Evolutionary conservation across 2,888 invertebrate genomes (phyloP), one percentile per base, ranked within the genome.

Genomic region (Papilio demoleus): DNA sequence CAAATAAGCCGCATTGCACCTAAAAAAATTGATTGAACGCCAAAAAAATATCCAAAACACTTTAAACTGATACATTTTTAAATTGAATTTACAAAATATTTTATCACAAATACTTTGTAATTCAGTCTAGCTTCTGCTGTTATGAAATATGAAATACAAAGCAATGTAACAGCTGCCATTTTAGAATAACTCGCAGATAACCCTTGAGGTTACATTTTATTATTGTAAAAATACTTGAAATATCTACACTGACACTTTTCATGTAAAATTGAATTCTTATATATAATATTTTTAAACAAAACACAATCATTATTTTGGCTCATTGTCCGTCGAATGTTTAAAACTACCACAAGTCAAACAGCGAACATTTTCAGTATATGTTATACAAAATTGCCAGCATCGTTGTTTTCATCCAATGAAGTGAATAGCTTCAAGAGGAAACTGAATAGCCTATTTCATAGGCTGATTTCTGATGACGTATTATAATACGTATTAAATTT

Each of bases 61-160:
- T 31, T 6, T 31, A 31, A 31, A 31, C n/a, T n/a, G n/a, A n/a
- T n/a, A 56, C 2, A 1, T 56, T 53, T 53, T 17, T n/a, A 31
- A 31, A 56, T 56, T n/a, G 27, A 56, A 31, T 56, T 56, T 31
- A 56, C 53, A 17, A 56, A 31, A 27, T 53, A 56, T 56, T 45
- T 56, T 56, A 56, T 56, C 53, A 27, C 9, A 31, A n/a, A 56
- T 8, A 56, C 53, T 53, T 53, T 65, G 59, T 47, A 47, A 45
- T 65, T 12, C 65, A 42, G 31, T 56, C 31, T 9, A 56, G 9
- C 62, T 27, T 62, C 22, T 34, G 24, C 31, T 40, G 24, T 59
- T 34, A 0, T 59, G 47, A 47, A 59, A 66, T 66, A 66, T 66
- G 59, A 66, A 66, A 59, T 59, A 34, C 36, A 65, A 65, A 65